Base-by-base conservation (phyloP, 2,797 vertebrate species). In the Esox lucius region DNA sequence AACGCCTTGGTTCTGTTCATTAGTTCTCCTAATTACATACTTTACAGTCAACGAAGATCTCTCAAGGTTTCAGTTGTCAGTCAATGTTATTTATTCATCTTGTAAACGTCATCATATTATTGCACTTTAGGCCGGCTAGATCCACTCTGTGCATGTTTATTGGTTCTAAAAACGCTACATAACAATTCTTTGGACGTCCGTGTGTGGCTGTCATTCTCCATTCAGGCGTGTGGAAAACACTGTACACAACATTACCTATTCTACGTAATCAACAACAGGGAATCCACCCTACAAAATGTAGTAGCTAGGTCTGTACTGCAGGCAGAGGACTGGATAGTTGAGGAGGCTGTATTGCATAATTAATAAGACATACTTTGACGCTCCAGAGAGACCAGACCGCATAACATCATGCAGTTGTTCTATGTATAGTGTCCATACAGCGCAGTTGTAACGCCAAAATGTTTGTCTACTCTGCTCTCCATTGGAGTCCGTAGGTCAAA, bases 61-160 rank as follows among this genome's bases (percentile, higher is more conserved):
- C 42, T 22, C 11, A 84, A 89, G 87, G 88, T 90, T 85, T 91
- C 88, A 78, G 24, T 86, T 90, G 82, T 87, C 90, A 86, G 81
- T 80, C 76, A 78, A 6, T 76, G 89, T 82, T 85, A 79, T 91
- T 88, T 90, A 90, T 73, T 87, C 86, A 68, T 78, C 26, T 73
- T 68, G n/a, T 68, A 42, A 66, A 48, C 68, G 31, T 66, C 15
- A 8, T 28, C 68, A 68, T 77, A 16, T 66, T 51, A 39, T 61
- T 5, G 51, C 71, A 1, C 33, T 13, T n/a, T 13, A 13, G 53
- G 5, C 22, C 56, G 62, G 31, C 15, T 8, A 67, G 17, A 70
- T 70, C 48, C 48, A 24, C 42, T 46, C 42, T 46, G 16, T 49
- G 48, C 13, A 5, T 35, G 26, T 16, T 53, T 31, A 64, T 46